Evolutionary conservation across 2,888 invertebrate genomes (phyloP), one percentile per base, ranked within the genome.

Genomic region (Psylliodes chrysocephalus): DNA sequence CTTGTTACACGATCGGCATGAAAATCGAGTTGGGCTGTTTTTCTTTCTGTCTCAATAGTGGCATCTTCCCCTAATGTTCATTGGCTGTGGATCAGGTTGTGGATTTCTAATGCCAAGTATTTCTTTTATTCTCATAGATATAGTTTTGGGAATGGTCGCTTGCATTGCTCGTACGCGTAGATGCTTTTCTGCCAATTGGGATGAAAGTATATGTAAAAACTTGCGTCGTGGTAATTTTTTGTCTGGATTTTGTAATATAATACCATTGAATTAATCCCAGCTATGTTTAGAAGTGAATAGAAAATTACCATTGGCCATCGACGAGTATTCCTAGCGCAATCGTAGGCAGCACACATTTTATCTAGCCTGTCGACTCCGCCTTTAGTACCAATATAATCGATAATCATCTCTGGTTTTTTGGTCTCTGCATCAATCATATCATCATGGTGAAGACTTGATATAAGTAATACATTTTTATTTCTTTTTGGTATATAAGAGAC

Each of bases 391-490:
- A 44, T 22, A 44, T n/a, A n/a, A n/a, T n/a, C n/a, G n/a, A n/a
- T n/a, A n/a, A n/a, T n/a, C n/a, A n/a, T n/a, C n/a, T n/a, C 33
- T 6, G 60, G 46, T 38, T 44, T 54, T 17, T 46, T 38, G 14
- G 62, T 40, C 5, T 4, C 42, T 57, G 8, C 19, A 46, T 67
- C 60, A 28, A 64, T 60, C 15, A 8, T n/a, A 28, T 54, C 51
- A 28, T 44, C 49, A 28, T 56, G 19, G 52, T 66, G 63, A 10
- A 66, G 22, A 17, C 42, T 68, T 51, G 68, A 75, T 17, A 65
- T 25, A 40, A 68, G 54, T n/a, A 69, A 38, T 47, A 71, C 72
- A 55, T 53, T 62, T 65, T 68, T 60, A 44, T 57, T 44, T 46
- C 57, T 63, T 42, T 56, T 42, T 19, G 47, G 47, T 19, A 60